Evolutionary conservation across 2,113 vertebrate genomes (phyloP).

Genomic region (Phasianus colchicus): DNA sequence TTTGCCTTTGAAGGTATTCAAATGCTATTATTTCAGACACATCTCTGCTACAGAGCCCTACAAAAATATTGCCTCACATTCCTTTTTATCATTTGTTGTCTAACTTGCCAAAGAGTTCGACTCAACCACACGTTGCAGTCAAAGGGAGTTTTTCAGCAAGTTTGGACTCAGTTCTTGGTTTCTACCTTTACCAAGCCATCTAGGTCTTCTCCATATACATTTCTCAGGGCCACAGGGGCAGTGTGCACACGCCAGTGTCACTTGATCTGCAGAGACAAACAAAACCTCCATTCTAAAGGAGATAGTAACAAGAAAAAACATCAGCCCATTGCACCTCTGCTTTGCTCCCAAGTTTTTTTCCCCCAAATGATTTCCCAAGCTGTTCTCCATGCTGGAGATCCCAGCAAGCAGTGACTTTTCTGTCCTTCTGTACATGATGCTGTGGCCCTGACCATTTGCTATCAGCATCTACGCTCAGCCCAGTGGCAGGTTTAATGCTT

Average conservation of each 20-base stretch:
- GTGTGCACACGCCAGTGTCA: fast-evolving
- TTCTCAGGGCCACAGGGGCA: background rate
- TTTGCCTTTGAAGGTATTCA: background rate
- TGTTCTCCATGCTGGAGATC: background rate
- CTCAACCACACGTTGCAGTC: background rate
- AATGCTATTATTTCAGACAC: background rate
- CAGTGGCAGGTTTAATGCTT: background rate
- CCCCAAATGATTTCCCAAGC: background rate
- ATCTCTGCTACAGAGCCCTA: background rate
- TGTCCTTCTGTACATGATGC: background rate
- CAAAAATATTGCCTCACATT: background rate
- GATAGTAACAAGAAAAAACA: background rate
- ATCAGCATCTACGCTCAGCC: fast-evolving
- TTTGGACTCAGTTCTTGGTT: background rate
- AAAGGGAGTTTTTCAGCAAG: background rate
- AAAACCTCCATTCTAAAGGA: background rate
- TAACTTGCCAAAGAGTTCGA: background rate
- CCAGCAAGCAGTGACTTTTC: background rate
- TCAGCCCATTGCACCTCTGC: background rate
- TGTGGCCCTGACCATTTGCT: background rate
- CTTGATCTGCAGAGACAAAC: background rate
- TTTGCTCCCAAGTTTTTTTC: fast-evolving
- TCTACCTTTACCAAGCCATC: background rate
- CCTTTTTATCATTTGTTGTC: background rate
- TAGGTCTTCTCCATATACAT: background rate